Evolutionary conservation across 2,888 invertebrate genomes (phyloP).

Genomic region (Fabriciana adippe): DNA sequence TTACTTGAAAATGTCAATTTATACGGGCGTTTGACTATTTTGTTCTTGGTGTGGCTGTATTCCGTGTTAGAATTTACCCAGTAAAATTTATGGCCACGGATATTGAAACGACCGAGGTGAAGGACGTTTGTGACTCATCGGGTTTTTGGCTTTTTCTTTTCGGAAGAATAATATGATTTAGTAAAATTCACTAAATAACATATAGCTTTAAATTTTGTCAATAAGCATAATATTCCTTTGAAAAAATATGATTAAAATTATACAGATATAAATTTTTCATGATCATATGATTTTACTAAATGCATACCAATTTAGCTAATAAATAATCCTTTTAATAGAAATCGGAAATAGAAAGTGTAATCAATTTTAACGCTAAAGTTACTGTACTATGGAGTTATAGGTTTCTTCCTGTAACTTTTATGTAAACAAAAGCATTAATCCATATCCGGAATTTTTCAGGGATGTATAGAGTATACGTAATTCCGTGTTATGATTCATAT

Average conservation of each 20-base stretch:
- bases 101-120: slow-evolving; percentile 67
- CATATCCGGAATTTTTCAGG: slow-evolving; percentile 41
- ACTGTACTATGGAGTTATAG: not conserved
- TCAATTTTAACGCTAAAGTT: too few relatives aligned
- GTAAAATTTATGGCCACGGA: slow-evolving; percentile 64
- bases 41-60: not conserved
- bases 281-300: too few relatives aligned
- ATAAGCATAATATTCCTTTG: too few relatives aligned
- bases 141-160: slow-evolving; percentile 47
- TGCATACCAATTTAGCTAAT: too few relatives aligned
- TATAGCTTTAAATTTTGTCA: too few relatives aligned
- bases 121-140: slow-evolving; percentile 73
- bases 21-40: not conserved
- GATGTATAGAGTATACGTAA: not conserved
- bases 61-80: slow-evolving; percentile 1
- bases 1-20: not conserved
- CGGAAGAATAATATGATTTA: slow-evolving; percentile 45
- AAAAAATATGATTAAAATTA: too few relatives aligned
- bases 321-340: too few relatives aligned
- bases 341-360: too few relatives aligned
- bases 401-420: slow-evolving; percentile 19
- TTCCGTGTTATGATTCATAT: too few relatives aligned
- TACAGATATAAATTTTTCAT: too few relatives aligned
- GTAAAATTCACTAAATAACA: not conserved
- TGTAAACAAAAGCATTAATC: slow-evolving; percentile 47